A percentile compares a stretch with the other conserved stretches of the same genome.
Evolutionary conservation across 1,140 invertebrate species (phyloP).

Genomic region (Paraescarpia echinospica): DNA sequence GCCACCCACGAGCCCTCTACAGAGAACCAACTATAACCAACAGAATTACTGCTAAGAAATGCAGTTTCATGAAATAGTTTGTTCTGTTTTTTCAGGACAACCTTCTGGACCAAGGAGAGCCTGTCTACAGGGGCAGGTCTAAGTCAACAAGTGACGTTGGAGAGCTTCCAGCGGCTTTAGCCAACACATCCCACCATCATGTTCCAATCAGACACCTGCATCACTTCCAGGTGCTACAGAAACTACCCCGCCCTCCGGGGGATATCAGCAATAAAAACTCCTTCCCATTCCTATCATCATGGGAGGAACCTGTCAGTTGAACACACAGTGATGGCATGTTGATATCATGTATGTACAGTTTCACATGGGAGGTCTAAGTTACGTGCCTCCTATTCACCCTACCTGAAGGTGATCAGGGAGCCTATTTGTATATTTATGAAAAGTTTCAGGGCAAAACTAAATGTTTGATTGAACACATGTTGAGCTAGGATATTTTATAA

Average conservation of each 20-base stretch:
- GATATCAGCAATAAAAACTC: neutral
- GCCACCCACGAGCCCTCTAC: neutral
- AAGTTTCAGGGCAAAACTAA: no score
- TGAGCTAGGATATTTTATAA: no score
- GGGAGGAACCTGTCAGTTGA: neutral
- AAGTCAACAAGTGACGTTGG: neutral
- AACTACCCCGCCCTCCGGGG: neutral
- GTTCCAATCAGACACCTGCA: neutral
- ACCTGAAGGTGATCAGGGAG: neutral
- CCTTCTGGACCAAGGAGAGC: neutral
- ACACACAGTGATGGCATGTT: neutral
- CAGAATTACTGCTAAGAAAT: neutral
- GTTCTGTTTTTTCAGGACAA: neutral
- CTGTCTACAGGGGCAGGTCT: neutral
- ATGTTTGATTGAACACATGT: no score
- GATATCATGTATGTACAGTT: no score
- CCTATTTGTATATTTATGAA: no score
- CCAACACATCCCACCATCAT: neutral
- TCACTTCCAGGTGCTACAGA: neutral
- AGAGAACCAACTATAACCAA: neutral
- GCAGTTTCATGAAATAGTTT: neutral
- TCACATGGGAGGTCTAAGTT: no score
- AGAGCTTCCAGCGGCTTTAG: neutral
- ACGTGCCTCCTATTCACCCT: neutral
- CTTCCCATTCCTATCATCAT: neutral